Base-by-base conservation (phyloP, 2,113 vertebrate species). In the Asarcornis scutulata region DNA sequence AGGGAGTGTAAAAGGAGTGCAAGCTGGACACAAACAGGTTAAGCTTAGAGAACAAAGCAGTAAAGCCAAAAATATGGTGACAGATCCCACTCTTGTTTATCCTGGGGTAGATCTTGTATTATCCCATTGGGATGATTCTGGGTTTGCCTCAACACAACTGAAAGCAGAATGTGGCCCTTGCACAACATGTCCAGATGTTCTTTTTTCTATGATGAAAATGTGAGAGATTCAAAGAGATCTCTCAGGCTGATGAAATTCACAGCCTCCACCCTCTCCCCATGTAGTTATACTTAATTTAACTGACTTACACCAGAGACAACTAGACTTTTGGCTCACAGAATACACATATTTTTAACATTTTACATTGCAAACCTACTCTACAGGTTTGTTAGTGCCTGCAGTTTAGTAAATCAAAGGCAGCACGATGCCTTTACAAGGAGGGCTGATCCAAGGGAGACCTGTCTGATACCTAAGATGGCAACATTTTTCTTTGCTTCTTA, bases 161-260 rank as follows among this genome's bases (percentile, higher is more conserved):
- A 95, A 95, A 86, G 83, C 69, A 91, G 62, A 94, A 91, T 91
- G 58, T 36, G 53, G 77, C 50, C 91, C 74, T 95, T 96, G 86
- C 93, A 96, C 88, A 96, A 93, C 58, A 94, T 10, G 42, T 82
- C 86, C 93, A 96, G 91, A 95, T 96, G 88, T 96, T 94, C 27
- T 82, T 86, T 95, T 75, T 92, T 42, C 66, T 88, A 15, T 91
- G 46, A 82, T 60, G 72, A 91, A 96, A 95, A 93, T 92, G 48
- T 15, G 10, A 93, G 71, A 42, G 29, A 91, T 90, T 95, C 92
- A 96, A 93, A 91, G 76, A 94, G 16, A 66, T 64, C 56, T 84
- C 83, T 92, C 69, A 83, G 67, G 32, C 55, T 93, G 81, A 95
- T 26, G 74, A 96, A 94, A 96, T 94, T 66, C 50, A 38, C 38